Percentiles rank a stretch among this genome's conserved stretches.
These are phyloP conservation scores for Sphaeramia orbicularis DNA, from an alignment of 2,797 vertebrate genomes.

Conservation along the genomic window DNA sequence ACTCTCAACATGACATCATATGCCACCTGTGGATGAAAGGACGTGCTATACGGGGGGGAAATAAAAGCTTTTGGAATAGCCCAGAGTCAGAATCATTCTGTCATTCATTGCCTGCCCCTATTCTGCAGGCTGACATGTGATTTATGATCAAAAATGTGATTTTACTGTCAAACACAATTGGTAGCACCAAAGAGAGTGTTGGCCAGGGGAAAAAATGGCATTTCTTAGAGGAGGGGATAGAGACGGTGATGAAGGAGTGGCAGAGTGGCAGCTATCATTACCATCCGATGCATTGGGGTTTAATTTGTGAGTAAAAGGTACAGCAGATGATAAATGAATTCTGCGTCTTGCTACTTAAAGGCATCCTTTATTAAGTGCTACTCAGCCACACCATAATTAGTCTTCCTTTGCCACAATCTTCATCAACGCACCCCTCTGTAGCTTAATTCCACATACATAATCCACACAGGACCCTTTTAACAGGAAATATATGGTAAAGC, in stretches of 20 bases:
- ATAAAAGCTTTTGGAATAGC: conserved; percentile 67
- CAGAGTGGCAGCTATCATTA: conserved; percentile 43
- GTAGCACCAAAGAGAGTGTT: conserved; percentile 62
- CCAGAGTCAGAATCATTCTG: conserved; percentile 67
- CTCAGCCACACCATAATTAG: conserved; percentile 52
- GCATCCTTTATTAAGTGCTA: conserved; percentile 48
- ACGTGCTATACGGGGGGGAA: conserved; percentile 46
- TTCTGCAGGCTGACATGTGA: conserved; percentile 65
- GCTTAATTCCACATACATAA: conserved; percentile 24
- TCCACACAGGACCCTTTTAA: conserved; percentile 37
- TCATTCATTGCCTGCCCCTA: conserved; percentile 53
- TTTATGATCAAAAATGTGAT: conserved; percentile 75
- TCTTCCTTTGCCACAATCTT: conserved; percentile 31
- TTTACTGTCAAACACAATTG: conserved; percentile 79
- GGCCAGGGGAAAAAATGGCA: conserved; percentile 62
- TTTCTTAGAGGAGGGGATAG: conserved; percentile 43
- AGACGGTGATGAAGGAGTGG: conserved; percentile 45
- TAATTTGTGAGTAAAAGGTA: conserved; percentile 49
- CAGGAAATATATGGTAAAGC: conserved; percentile 17
- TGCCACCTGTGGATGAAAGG: conserved; percentile 51
- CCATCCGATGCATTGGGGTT: conserved; percentile 31
- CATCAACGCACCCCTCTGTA: conserved; percentile 34
- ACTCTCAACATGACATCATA: conserved; percentile 44
- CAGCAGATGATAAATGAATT: conserved; percentile 50
- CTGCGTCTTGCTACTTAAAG: conserved; percentile 38